Evolutionary conservation across 2,113 vertebrate species (phyloP).

Genomic region (Asarcornis scutulata): DNA sequence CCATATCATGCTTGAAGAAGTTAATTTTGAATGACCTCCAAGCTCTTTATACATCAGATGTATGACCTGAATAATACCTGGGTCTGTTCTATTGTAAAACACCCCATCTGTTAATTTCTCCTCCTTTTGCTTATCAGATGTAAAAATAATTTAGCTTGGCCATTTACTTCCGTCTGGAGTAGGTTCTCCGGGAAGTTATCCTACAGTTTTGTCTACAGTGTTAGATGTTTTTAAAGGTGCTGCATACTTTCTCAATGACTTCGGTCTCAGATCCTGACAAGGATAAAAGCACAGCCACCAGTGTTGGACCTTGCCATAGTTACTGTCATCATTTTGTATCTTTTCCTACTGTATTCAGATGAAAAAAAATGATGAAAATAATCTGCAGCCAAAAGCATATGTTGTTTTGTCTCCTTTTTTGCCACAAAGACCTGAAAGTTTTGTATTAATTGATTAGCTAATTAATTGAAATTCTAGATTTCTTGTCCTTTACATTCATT

Average conservation of each 20-base stretch:
- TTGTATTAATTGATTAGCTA: neutral
- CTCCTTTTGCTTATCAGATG: neutral
- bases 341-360: neutral
- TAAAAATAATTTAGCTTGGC: neutral
- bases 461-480: neutral
- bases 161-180: neutral
- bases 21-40: neutral
- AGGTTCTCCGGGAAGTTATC: neutral
- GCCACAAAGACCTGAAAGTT: neutral
- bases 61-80: neutral
- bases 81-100: neutral
- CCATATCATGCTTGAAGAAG: accelerated
- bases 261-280: neutral
- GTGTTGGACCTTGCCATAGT: neutral
- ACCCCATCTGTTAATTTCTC: neutral
- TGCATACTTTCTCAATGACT: neutral
- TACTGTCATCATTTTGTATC: neutral
- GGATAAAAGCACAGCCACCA: neutral
- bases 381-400: neutral
- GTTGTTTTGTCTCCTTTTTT: neutral
- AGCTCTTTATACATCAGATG: neutral
- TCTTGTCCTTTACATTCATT: accelerated
- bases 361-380: neutral
- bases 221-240: neutral
- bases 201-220: neutral